Evolutionary conservation across 1,140 invertebrate species (phyloP), one percentile per base, ranked within the genome.

Genomic region (Belonocnema kinseyi): DNA sequence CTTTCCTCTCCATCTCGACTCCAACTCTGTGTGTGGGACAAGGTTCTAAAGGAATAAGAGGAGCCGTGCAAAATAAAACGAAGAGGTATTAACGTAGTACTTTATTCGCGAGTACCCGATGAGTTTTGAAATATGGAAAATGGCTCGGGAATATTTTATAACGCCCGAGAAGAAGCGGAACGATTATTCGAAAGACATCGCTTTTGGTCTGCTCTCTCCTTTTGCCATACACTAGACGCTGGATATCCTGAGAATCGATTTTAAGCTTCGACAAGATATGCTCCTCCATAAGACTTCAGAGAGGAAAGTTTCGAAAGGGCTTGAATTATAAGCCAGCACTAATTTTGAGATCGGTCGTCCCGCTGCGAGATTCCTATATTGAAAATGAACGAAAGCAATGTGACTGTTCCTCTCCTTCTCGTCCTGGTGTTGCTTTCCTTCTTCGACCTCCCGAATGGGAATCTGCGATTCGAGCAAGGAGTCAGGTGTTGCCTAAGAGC

Each of bases 81-180:
- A 85, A 84, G 80, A 87, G 84, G 86, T 88, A 90, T 88, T 87
- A 89, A 83, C 81, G 80, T 80, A 87, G 82, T 88, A 88, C 81
- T 85, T 86, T 87, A 88, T 88, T 86, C 82, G 78, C 75, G 76
- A 81, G 83, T 83, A 73, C 77, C 79, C 84, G 81, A 87, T 87
- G 85, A 88, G 85, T 86, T 88, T 80, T 84, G 83, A 87, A 88
- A 86, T 88, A 85, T 86, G 88, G 79, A 83, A 87, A 88, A 84
- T 85, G 77, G 71, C 75, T 74, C 12, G 73, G 61, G 66, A 75
- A 79, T 79, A 79, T 73, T 80, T 78, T 75, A 72, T 76, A 66
- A 46, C 61, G 61, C 61, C 40, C 26, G 61, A 66, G 61, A 66
- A 66, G 61, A 66, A 66, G 61, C 61, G 61, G 61, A 66, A 66